A percentile compares a stretch with the other conserved stretches of the same genome.
These are phyloP conservation scores for Trypoxylon attenuatum DNA, from an alignment of 2,888 invertebrate species.

Conservation along the genomic window DNA sequence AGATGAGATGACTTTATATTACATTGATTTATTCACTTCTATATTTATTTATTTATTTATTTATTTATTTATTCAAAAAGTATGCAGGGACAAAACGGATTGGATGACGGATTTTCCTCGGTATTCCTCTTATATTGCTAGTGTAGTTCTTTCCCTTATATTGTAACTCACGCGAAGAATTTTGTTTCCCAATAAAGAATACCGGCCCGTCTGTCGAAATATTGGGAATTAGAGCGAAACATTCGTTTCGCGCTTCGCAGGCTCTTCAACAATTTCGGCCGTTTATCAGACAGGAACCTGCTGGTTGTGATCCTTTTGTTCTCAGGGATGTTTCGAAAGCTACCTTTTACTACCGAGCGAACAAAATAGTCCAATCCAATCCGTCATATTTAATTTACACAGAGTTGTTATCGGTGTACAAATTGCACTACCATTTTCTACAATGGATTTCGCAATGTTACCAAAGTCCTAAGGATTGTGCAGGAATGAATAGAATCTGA, in stretches of 20 bases:
- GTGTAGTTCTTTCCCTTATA: conserved; percentile 7
- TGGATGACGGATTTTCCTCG: too few relatives aligned
- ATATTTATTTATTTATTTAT: too few relatives aligned
- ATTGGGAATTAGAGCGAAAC: conserved; percentile 56
- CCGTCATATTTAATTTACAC: background rate
- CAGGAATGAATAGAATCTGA: too few relatives aligned
- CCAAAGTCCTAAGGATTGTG: too few relatives aligned
- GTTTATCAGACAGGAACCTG: conserved; percentile 37
- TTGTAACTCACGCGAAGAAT: conserved; percentile 19
- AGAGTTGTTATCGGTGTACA: too few relatives aligned
- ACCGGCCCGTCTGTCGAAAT: conserved; percentile 26
- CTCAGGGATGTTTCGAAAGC: conserved; percentile 23
- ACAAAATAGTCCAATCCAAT: conserved; percentile 4
- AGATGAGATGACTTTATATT: too few relatives aligned
- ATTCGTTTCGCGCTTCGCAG: conserved; percentile 56
- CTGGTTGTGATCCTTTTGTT: conserved; percentile 41
- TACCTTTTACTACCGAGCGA: conserved; percentile 1
- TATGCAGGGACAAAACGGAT: too few relatives aligned
- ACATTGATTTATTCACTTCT: too few relatives aligned
- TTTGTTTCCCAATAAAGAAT: conserved; percentile 33
- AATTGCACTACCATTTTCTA: too few relatives aligned
- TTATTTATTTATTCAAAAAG: too few relatives aligned
- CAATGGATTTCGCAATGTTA: too few relatives aligned
- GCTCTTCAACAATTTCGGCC: conserved; percentile 51
- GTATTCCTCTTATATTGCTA: too few relatives aligned